Percentiles rank a stretch among this genome's conserved stretches.
Evolutionary conservation across 2,113 vertebrate genomes (phyloP).

Genomic region (Paraplagusia blochii): DNA sequence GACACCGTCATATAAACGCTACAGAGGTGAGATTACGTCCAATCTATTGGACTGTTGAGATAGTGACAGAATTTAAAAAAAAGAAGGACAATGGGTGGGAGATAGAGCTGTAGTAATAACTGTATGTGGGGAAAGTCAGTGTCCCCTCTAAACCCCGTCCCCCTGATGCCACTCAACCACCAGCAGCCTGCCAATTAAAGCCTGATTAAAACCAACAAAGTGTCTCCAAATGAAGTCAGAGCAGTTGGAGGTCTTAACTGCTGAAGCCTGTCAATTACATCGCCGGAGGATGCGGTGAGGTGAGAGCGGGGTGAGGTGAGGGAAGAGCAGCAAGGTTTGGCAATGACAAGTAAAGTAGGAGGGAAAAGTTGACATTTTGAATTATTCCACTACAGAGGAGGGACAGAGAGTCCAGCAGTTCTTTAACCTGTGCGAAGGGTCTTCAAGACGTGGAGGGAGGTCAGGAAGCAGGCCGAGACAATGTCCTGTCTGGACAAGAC

Average conservation of each 20-base stretch:
- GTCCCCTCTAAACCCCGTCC: conserved; percentile 55
- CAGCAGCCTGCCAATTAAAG: conserved; percentile 78
- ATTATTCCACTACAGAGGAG: conserved; percentile 11
- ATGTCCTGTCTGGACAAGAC: no score
- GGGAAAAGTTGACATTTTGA: conserved; percentile 40
- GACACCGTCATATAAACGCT: conserved; percentile 20
- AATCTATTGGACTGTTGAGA: not conserved
- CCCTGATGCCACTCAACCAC: conserved; percentile 67
- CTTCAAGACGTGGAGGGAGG: no score
- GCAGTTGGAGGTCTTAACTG: conserved; percentile 71
- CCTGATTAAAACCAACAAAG: conserved; percentile 81
- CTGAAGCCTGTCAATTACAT: conserved; percentile 75
- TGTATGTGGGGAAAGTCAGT: conserved; percentile 53
- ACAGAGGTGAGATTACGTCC: conserved; percentile 2
- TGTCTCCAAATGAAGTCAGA: conserved; percentile 80
- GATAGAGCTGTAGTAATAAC: conserved; percentile 11
- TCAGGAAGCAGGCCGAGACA: no score
- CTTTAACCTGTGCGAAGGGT: no score
- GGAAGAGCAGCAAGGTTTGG: conserved; percentile 54
- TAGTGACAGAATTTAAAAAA: not conserved
- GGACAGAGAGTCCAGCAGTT: no score
- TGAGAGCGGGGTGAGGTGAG: conserved; percentile 54
- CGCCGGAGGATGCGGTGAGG: conserved; percentile 59
- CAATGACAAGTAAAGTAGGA: conserved; percentile 53
- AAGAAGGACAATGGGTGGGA: not conserved